Conservation (phyloP, 2,797 vertebrate genomes). For the Acanthurus lineatus region DNA sequence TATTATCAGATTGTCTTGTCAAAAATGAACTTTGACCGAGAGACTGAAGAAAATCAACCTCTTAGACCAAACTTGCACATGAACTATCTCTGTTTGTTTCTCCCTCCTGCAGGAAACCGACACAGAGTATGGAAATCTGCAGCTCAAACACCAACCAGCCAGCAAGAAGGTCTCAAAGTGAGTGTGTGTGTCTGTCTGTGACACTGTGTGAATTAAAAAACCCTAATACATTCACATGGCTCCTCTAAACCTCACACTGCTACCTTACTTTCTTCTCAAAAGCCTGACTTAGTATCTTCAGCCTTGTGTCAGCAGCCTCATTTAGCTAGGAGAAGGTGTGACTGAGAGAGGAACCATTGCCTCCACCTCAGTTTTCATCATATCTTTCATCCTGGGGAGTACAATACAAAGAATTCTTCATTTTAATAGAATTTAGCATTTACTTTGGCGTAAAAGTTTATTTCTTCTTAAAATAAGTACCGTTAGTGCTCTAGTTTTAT, state of each 20-base stretch:
- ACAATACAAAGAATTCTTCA: not conserved
- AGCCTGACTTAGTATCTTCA: conserved; percentile 34
- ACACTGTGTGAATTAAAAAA: not conserved
- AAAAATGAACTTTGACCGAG: conserved; percentile 65
- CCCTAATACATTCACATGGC: conserved; percentile 19
- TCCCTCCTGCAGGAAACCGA: conserved; percentile 81
- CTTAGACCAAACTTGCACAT: conserved; percentile 10
- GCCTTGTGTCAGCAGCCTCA: conserved; percentile 44
- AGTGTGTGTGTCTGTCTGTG: conserved; percentile 67
- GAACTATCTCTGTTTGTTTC: conserved; percentile 39
- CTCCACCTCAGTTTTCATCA: not conserved
- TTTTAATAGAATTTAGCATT: not conserved
- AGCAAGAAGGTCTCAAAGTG: conserved; percentile 91
- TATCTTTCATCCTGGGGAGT: not conserved
- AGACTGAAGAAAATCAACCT: conserved; percentile 28
- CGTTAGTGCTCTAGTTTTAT: not conserved
- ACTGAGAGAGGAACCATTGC: not conserved
- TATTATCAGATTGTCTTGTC: conserved; percentile 54
- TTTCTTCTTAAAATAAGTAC: not conserved
- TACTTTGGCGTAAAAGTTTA: not conserved
- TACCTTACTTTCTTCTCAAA: conserved; percentile 42
- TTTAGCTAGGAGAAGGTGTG: not conserved
- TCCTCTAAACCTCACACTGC: conserved; percentile 55
- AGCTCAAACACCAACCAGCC: conserved; percentile 85
- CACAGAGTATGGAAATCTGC: conserved; percentile 94